Evolutionary conservation across 1,140 invertebrate genomes (phyloP).

Genomic region (Bombus sibiricus): DNA sequence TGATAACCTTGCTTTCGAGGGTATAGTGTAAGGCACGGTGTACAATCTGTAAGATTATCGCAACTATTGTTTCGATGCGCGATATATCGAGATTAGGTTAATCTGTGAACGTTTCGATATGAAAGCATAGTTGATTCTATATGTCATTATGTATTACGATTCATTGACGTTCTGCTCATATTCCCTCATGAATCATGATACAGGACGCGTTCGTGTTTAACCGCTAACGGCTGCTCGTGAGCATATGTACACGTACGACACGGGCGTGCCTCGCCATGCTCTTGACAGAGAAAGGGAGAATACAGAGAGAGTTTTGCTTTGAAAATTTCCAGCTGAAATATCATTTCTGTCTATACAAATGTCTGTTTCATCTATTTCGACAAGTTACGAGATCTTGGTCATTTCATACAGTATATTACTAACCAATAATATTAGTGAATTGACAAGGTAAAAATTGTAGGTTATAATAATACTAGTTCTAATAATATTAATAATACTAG

Average conservation of each 20-base stretch:
- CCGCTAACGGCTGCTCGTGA: conserved; percentile 51
- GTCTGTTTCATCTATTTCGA: background rate
- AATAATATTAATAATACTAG: background rate
- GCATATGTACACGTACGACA: conserved; percentile 53
- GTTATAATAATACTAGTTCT: background rate
- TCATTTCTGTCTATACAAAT: background rate
- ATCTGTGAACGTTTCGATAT: background rate
- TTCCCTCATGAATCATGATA: conserved; percentile 67
- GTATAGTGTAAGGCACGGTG: too few species aligned
- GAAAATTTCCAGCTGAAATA: conserved; percentile 12
- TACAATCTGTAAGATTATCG: background rate
- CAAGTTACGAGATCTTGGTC: too few species aligned
- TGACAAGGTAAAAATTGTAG: background rate
- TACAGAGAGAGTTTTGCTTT: conserved; percentile 8
- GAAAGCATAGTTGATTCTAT: conserved; percentile 14
- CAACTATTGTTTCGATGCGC: background rate
- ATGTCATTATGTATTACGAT: conserved; percentile 51
- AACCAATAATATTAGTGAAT: too few species aligned
- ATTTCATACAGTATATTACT: too few species aligned
- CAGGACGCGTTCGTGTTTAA: conserved; percentile 70
- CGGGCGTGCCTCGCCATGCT: conserved; percentile 60
- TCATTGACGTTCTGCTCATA: conserved; percentile 67
- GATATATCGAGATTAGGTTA: background rate
- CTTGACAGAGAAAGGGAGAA: conserved; percentile 51
- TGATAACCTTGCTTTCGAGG: background rate